A percentile compares a stretch with the other conserved stretches of the same genome.
These are phyloP conservation scores for Marisa cornuarietis DNA, from an alignment of 1,140 invertebrate genomes.

Conservation along the genomic window DNA sequence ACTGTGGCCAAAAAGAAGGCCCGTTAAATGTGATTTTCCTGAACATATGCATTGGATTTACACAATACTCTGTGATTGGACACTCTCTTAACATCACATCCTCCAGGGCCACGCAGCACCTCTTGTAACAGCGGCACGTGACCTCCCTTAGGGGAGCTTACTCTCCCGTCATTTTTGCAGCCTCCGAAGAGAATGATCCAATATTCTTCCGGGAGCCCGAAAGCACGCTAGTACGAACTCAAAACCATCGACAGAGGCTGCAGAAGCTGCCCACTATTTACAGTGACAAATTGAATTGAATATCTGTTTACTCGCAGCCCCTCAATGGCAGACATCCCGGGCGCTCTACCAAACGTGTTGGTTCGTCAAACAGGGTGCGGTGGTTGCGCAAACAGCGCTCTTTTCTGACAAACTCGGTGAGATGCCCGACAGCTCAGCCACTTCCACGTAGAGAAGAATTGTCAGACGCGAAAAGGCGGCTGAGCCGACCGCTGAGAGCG, in stretches of 20 bases:
- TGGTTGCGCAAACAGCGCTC: slow-evolving; percentile 21
- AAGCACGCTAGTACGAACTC: neutral
- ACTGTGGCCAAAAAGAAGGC: too few relatives aligned
- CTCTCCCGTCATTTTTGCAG: slow-evolving; percentile 2
- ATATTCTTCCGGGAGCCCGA: slow-evolving; percentile 3
- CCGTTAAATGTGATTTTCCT: too few relatives aligned
- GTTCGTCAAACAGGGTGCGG: slow-evolving; percentile 13
- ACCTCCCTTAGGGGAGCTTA: slow-evolving; percentile 2
- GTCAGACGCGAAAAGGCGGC: neutral
- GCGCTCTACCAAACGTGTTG: neutral
- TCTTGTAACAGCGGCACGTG: slow-evolving; percentile 14
- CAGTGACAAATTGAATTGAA: slow-evolving; percentile 35
- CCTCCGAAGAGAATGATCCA: slow-evolving; percentile 9
- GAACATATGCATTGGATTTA: too few relatives aligned
- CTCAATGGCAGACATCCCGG: slow-evolving; percentile 14
- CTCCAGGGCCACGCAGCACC: too few relatives aligned
- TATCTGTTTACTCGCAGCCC: slow-evolving; percentile 26
- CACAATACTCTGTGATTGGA: too few relatives aligned
- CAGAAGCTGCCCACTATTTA: slow-evolving; percentile 19
- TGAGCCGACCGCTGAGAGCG: neutral
- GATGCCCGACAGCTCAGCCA: neutral
- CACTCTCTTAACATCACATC: too few relatives aligned
- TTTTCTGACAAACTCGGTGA: neutral
- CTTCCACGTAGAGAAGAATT: slow-evolving; percentile 3
- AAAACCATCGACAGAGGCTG: slow-evolving; percentile 2